Percentiles rank a stretch among this genome's conserved stretches.
These are phyloP conservation scores for Psephotus haematonotus DNA, from an alignment of 2,113 vertebrate species.

Conservation along the genomic window DNA sequence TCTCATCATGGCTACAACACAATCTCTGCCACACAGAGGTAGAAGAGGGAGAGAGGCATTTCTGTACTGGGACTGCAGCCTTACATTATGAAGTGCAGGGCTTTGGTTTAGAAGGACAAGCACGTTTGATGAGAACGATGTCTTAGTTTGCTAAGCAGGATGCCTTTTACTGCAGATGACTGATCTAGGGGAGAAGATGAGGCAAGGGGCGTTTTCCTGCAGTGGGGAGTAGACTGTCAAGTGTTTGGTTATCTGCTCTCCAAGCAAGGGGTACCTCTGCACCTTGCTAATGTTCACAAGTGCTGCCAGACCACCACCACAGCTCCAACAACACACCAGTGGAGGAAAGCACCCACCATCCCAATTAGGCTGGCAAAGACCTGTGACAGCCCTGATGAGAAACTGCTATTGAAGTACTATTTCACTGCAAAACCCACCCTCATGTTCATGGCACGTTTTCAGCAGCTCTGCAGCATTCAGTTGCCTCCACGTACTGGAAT, in stretches of 20 bases:
- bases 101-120: neutral
- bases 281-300: neutral
- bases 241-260: neutral
- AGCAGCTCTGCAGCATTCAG: neutral
- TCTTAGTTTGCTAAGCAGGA: neutral
- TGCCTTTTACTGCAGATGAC: neutral
- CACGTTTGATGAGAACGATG: neutral
- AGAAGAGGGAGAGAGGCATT: neutral
- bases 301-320: neutral
- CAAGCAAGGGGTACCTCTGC: neutral
- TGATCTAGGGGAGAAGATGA: neutral
- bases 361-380: neutral
- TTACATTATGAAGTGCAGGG: fast-evolving
- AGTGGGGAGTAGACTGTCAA: neutral
- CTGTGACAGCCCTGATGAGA: neutral
- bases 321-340: neutral
- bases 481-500: neutral
- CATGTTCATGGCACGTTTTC: neutral
- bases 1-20: neutral
- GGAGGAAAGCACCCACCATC: neutral
- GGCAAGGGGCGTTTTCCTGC: neutral
- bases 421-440: neutral
- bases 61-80: neutral
- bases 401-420: neutral
- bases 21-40: neutral